Percentiles rank a stretch among this genome's conserved stretches.
Conservation (phyloP, 1,140 invertebrate species). For the Sarcophaga bullata region DNA sequence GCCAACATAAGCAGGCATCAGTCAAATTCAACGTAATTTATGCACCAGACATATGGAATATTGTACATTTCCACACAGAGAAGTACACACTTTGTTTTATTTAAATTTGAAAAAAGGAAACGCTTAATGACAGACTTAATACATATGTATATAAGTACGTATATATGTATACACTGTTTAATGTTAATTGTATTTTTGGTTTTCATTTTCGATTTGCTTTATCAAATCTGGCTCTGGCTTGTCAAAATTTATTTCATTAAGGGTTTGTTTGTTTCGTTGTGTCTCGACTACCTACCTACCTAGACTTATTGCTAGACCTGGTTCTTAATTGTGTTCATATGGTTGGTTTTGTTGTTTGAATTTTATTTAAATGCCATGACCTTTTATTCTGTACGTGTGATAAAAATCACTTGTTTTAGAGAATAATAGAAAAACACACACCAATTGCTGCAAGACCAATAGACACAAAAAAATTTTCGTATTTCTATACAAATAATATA, state of each 20-base stretch:
- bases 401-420: slow-evolving; percentile 1
- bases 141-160: too few relatives aligned
- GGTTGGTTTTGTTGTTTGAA: not conserved
- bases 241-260: slow-evolving; percentile 13
- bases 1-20: too few relatives aligned
- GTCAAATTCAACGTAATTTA: too few relatives aligned
- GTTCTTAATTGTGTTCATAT: not conserved
- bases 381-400: slow-evolving; percentile 9
- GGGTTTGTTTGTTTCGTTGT: not conserved
- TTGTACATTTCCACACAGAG: too few relatives aligned
- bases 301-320: not conserved
- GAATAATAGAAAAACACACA: too few relatives aligned
- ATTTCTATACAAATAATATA: not conserved
- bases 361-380: slow-evolving; percentile 6
- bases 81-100: too few relatives aligned
- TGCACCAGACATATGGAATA: too few relatives aligned
- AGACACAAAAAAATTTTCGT: not conserved
- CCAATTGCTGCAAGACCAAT: not conserved
- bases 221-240: not conserved
- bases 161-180: too few relatives aligned
- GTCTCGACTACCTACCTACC: not conserved
- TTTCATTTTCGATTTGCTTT: too few relatives aligned
- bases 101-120: too few relatives aligned
- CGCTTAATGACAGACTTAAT: too few relatives aligned
- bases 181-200: too few relatives aligned